These are phyloP conservation scores for Atlantisia rogersi DNA, from an alignment of 2,113 vertebrate species.

Conservation along the genomic window DNA sequence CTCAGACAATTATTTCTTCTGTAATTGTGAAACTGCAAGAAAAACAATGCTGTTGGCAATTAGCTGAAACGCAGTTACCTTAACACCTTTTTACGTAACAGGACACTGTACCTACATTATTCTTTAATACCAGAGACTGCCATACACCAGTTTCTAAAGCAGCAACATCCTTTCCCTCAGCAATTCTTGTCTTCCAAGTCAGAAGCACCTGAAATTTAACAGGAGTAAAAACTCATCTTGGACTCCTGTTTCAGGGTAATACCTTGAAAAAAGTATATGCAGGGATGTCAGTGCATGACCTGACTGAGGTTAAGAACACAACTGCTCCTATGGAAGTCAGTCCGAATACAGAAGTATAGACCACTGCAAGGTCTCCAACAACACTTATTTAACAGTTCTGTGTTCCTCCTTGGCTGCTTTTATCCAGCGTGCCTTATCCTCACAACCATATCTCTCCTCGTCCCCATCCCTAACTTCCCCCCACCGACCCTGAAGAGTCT, in stretches of 20 bases:
- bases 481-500: not conserved
- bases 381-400: not conserved
- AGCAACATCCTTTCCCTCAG: not conserved
- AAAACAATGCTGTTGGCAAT: not conserved
- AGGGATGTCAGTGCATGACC: not conserved
- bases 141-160: not conserved
- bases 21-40: not conserved
- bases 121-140: not conserved
- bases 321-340: not conserved
- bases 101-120: not conserved
- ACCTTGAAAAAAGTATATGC: not conserved
- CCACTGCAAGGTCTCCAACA: not conserved
- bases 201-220: not conserved
- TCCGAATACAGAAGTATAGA: not conserved
- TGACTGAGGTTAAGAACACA: not conserved
- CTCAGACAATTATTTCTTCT: not conserved
- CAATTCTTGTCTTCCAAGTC: not conserved
- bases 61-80: not conserved
- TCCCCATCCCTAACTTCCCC: rapidly evolving
- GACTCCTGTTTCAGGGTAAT: not conserved
- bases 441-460: not conserved
- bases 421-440: not conserved
- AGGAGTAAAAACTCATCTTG: not conserved
- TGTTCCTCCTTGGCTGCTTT: not conserved
- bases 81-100: not conserved